phyloP scores from a whole-genome alignment of 2,113 vertebrate species.

The Entelurus aequoreus region DNA sequence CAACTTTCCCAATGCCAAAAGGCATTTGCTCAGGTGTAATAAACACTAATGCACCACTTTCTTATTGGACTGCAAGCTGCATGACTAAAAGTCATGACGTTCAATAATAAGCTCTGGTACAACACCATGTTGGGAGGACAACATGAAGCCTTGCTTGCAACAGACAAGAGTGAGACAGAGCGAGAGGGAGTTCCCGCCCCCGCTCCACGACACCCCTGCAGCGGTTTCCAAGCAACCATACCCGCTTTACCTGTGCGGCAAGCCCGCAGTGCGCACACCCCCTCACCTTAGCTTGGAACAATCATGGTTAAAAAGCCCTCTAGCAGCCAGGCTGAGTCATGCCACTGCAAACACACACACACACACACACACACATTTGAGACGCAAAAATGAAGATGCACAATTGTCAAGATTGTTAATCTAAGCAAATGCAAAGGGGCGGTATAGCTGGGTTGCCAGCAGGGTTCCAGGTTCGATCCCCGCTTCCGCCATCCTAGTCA shows the following conservation, averaged over 20 bases:
- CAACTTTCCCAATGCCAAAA: background rate
- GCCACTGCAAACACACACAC: slow-evolving; percentile 35
- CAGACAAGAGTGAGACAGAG: slow-evolving; percentile 24
- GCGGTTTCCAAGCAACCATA: slow-evolving; percentile 77
- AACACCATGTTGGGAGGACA: background rate
- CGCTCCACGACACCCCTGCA: slow-evolving; percentile 63
- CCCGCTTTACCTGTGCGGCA: slow-evolving; percentile 79
- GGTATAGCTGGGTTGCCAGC: too few species aligned
- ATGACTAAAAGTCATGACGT: background rate
- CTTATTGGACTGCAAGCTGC: background rate
- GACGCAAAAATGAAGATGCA: slow-evolving; percentile 34
- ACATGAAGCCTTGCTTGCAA: background rate
- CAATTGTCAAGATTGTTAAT: background rate
- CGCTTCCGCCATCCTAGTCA: too few species aligned
- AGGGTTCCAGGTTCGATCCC: too few species aligned
- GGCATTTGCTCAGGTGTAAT: background rate
- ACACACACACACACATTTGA: slow-evolving; percentile 27
- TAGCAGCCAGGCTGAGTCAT: slow-evolving; percentile 63
- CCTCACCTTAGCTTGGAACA: slow-evolving; percentile 63
- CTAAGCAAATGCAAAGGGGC: background rate
- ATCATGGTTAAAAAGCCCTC: slow-evolving; percentile 64
- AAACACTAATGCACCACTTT: background rate
- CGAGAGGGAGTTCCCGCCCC: slow-evolving; percentile 65
- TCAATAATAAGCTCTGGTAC: too few species aligned
- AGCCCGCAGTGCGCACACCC: slow-evolving; percentile 63